Percentiles rank a stretch among this genome's conserved stretches.
phyloP scores from a whole-genome alignment of 2,113 vertebrate species.

The Crotalus helleri region DNA sequence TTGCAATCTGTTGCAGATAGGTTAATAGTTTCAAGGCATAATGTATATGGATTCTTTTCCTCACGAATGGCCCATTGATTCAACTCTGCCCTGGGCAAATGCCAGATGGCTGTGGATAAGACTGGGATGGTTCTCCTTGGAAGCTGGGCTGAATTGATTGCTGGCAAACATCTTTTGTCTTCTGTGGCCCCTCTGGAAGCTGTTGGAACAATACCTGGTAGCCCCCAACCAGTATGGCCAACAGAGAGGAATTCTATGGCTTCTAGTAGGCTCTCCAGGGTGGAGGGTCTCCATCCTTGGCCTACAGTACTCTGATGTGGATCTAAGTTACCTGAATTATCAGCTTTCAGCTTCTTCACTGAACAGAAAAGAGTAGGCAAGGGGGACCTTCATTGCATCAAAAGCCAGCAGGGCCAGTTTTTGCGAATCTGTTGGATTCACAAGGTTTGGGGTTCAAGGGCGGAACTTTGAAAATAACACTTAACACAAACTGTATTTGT shows the following conservation, averaged over 20 bases:
- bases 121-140: neutral
- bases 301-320: slow-evolving; percentile 52
- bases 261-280: neutral
- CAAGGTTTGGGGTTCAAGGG: neutral
- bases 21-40: slow-evolving; percentile 59
- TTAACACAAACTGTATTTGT: neutral
- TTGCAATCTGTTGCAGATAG: slow-evolving; percentile 55
- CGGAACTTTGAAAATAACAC: slow-evolving; percentile 18
- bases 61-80: slow-evolving; percentile 59
- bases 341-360: slow-evolving; percentile 65
- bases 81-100: slow-evolving; percentile 58
- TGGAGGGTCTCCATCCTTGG: neutral
- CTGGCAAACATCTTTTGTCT: slow-evolving; percentile 59
- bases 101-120: slow-evolving; percentile 23
- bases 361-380: slow-evolving; percentile 42
- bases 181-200: neutral
- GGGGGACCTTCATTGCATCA: slow-evolving; percentile 36
- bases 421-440: slow-evolving; percentile 10
- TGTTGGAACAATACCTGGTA: neutral
- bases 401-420: slow-evolving; percentile 31
- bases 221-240: neutral
- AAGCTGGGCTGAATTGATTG: slow-evolving; percentile 32
- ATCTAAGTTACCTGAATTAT: slow-evolving; percentile 60
- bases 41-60: slow-evolving; percentile 61
- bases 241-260: neutral